Conservation (phyloP, 2,797 vertebrate species). For the Rhynchotus rufescens region DNA sequence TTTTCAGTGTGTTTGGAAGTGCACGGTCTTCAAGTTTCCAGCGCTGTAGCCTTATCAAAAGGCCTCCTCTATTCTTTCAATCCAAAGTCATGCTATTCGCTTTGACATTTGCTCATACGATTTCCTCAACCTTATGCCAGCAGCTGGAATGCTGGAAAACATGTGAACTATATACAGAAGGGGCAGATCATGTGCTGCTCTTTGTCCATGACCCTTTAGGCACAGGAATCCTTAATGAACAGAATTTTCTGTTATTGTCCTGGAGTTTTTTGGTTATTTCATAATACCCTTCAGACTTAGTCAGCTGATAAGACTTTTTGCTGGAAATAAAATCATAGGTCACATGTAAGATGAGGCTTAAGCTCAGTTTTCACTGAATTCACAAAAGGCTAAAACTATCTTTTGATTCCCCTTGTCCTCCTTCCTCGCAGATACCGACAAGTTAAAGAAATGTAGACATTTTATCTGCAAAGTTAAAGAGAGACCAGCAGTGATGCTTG, state of each 20-base stretch:
- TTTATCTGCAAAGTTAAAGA: rapidly evolving
- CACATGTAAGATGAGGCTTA: neutral
- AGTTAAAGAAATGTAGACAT: neutral
- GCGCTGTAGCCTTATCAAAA: neutral
- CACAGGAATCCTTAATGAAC: neutral
- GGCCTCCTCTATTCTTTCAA: neutral
- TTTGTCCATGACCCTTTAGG: neutral
- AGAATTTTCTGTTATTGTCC: neutral
- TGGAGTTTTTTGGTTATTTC: neutral
- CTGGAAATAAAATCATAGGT: neutral
- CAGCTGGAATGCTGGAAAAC: neutral
- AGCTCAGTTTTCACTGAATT: neutral
- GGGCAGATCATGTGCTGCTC: neutral
- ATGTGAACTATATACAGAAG: neutral
- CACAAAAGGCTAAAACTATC: neutral
- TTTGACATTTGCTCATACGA: neutral
- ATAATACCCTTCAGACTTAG: neutral
- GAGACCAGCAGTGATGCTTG: neutral
- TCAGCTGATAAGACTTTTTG: neutral
- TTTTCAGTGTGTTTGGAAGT: neutral
- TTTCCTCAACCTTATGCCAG: neutral
- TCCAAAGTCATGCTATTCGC: neutral
- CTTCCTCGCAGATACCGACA: neutral
- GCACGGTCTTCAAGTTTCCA: neutral
- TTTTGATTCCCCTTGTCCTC: neutral